These are phyloP conservation scores for Calvadosia cruxmelitensis DNA, from an alignment of 30 jellyfish, hydroid and myxozoan genomes.

Conservation along the genomic window DNA sequence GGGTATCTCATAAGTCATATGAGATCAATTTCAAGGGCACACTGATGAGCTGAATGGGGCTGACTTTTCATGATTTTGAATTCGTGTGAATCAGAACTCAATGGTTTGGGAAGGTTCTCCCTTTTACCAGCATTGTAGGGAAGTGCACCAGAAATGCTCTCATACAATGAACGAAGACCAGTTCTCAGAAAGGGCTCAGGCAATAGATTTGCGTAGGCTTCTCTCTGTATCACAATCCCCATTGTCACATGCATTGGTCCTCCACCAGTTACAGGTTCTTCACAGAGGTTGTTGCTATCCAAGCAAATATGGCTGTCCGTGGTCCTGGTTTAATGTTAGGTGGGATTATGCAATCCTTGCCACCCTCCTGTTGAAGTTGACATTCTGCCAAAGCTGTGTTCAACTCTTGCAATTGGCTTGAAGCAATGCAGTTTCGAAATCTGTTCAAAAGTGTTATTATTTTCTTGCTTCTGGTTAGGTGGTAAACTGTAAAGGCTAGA, in stretches of 20 bases:
- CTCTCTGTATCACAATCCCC: conserved; percentile 15
- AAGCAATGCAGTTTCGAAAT: conserved; percentile 20
- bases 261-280: conserved; percentile 14
- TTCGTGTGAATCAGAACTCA: too few relatives aligned
- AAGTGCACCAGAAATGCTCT: conserved; percentile 1
- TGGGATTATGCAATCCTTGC: conserved; percentile 8
- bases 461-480: conserved; percentile 15
- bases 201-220: conserved; percentile 3
- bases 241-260: conserved; percentile 13
- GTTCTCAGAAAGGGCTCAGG: conserved; percentile 3
- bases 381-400: conserved; percentile 17
- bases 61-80: too few relatives aligned
- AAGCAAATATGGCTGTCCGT: conserved; percentile 4
- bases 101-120: too few relatives aligned
- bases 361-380: background rate
- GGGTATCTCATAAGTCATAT: too few relatives aligned
- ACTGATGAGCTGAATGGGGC: too few relatives aligned
- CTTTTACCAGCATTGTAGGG: conserved; percentile 15
- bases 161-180: conserved; percentile 1
- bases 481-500: conserved; percentile 10
- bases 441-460: conserved; percentile 6
- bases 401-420: conserved; percentile 5
- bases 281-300: conserved; percentile 1
- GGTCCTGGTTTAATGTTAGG: background rate
- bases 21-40: too few relatives aligned